Base-by-base conservation (phyloP, 2,113 vertebrate genomes). In the Silurus meridionalis region DNA sequence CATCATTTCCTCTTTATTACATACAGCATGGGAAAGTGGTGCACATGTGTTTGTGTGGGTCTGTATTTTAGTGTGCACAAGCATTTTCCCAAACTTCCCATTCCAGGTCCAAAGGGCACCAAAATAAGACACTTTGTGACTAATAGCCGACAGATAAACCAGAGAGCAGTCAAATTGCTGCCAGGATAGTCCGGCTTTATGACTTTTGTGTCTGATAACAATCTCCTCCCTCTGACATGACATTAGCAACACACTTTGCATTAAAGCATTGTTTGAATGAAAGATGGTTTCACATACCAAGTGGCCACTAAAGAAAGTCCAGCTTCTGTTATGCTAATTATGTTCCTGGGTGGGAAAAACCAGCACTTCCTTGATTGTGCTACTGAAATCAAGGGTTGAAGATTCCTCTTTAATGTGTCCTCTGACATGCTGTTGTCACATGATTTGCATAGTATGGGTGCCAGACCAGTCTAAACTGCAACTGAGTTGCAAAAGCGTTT, bases 231-330 rank as follows among this genome's bases (percentile, higher is more conserved):
- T 55, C 15, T 60, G 14, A 9, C 71, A 3, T 14, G 77, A 72
- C 57, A 81, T 81, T 61, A 81, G 63, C 84, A 80, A 80, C 11
- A 80, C 64, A 80, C 63, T 80, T 71, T 80, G 72, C 78, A 72
- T 72, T 48, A 63, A 48, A 72, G 23, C 28, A 58, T 55, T 48
- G 50, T 25, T 6, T 0, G 10, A 14, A 15, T 21, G 5, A 55
- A 55, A 82, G 17, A 37, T 17, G 9, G 19, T 21, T 66, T 61
- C 48, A 82, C 46, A 57, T 57, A 37, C 0, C 80, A 72, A 52
- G 11, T 25, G 55, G 55, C 28, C 52, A 71, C 52, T 80, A 71
- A 57, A 80, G 77, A 52, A 86, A 86, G 53, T 63, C 74, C 75
- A 37, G 46, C 83, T 78, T 78, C 61, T 85, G 84, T 80, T 52